phyloP scores from a whole-genome alignment of 2,888 invertebrate genomes.

The Xestoiulus laeticollis region DNA sequence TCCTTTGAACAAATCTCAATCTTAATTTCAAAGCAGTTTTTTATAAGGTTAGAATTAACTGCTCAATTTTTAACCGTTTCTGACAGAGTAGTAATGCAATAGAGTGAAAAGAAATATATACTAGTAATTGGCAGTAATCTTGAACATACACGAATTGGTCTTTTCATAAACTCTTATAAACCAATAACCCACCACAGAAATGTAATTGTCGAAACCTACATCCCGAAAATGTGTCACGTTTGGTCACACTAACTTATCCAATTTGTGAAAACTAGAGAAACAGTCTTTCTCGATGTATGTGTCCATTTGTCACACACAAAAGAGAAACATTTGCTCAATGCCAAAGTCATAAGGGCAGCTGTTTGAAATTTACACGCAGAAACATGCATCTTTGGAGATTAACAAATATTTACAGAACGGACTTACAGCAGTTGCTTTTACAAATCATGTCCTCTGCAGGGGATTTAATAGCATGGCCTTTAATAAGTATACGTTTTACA shows the following conservation, averaged over 20 bases:
- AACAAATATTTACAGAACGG: neutral
- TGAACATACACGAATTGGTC: neutral
- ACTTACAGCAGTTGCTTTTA: neutral
- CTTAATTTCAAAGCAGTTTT: neutral
- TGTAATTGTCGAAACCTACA: neutral
- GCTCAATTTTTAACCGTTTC: neutral
- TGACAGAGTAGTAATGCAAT: neutral
- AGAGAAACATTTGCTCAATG: neutral
- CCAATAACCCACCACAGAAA: neutral
- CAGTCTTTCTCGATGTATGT: neutral
- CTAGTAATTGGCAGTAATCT: neutral
- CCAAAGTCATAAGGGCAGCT: neutral
- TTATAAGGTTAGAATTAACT: neutral
- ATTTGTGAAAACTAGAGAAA: neutral
- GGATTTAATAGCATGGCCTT: neutral
- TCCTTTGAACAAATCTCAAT: neutral
- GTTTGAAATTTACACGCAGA: neutral
- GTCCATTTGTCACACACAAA: neutral
- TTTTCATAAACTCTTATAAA: neutral
- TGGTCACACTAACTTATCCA: neutral
- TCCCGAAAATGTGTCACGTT: neutral
- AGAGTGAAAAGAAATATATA: neutral
- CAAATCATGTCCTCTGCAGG: neutral
- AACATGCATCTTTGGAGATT: neutral
- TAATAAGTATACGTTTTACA: neutral